Evolutionary conservation across 1,140 invertebrate genomes (phyloP).

Genomic region (Carcinoscorpius rotundicauda): DNA sequence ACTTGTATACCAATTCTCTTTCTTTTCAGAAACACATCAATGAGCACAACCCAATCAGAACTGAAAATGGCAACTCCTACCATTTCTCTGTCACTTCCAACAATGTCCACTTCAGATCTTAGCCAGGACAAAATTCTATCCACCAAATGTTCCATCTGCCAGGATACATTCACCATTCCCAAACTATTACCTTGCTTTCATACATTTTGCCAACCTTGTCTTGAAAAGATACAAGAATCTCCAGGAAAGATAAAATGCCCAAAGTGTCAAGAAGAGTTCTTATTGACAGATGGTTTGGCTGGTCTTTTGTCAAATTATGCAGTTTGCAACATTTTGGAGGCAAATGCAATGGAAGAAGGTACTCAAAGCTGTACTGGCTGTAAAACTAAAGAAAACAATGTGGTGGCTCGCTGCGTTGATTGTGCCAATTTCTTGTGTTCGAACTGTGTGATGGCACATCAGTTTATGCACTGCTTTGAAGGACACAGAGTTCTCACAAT

Average conservation of each 20-base stretch:
- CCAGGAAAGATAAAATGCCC: constrained; percentile 68
- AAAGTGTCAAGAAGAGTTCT: constrained; percentile 59
- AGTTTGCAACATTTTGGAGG: constrained; percentile 42
- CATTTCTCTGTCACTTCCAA: constrained; percentile 16
- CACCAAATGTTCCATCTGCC: constrained; percentile 64
- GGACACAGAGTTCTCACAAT: constrained; percentile 88
- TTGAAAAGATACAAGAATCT: constrained; percentile 45
- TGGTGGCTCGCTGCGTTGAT: constrained; percentile 80
- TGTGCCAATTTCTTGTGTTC: constrained; percentile 90
- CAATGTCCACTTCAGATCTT: constrained; percentile 16
- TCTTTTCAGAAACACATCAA: too few species aligned
- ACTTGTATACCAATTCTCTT: too few species aligned
- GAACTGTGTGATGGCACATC: constrained; percentile 94
- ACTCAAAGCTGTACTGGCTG: constrained; percentile 58
- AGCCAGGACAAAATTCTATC: constrained; percentile 16
- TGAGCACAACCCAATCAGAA: too few species aligned
- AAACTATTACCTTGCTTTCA: constrained; percentile 69
- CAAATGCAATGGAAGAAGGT: constrained; percentile 17
- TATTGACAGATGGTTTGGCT: constrained; percentile 40
- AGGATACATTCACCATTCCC: constrained; percentile 55
- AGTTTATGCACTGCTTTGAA: constrained; percentile 97
- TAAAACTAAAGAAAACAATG: constrained; percentile 70
- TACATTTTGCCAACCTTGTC: constrained; percentile 63
- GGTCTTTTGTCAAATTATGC: constrained; percentile 55
- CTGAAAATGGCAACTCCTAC: constrained; percentile 18